Conservation (phyloP, 2,113 vertebrate species). For the Charina bottae region DNA sequence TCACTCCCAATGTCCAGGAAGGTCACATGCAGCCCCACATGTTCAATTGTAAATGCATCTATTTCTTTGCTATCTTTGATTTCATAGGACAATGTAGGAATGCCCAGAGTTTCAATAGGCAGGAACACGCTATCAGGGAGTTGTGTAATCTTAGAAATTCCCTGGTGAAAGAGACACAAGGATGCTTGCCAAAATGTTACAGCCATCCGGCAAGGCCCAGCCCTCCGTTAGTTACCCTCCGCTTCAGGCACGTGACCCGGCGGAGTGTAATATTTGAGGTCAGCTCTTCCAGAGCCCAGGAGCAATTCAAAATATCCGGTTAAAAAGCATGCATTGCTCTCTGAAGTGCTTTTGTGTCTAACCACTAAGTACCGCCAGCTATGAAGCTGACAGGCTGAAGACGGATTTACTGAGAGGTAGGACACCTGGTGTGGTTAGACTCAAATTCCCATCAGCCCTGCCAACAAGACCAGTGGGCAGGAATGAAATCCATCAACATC, state of each 20-base stretch:
- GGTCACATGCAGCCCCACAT: background rate
- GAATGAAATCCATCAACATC: background rate
- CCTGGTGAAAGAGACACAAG: background rate
- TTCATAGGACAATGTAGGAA: background rate
- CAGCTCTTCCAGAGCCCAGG: background rate
- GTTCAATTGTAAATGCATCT: background rate
- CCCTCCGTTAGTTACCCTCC: background rate
- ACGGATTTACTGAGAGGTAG: background rate
- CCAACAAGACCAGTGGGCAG: no score
- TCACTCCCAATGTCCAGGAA: background rate
- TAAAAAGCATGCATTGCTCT: background rate
- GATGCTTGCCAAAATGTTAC: background rate
- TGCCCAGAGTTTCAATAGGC: slow-evolving; percentile 1
- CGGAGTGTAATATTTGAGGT: background rate
- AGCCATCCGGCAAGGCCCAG: background rate
- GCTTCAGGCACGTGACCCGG: background rate
- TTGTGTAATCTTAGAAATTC: slow-evolving; percentile 30
- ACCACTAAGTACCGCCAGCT: background rate
- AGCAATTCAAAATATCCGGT: background rate
- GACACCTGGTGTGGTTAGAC: background rate
- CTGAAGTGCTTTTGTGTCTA: background rate
- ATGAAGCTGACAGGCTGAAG: background rate
- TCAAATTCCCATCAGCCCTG: background rate
- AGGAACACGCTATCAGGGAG: background rate
- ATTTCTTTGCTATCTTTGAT: background rate